A percentile compares a stretch with the other conserved stretches of the same genome.
Conservation (phyloP, 2,888 invertebrate species). For the Mesopsocus fuscifrons region DNA sequence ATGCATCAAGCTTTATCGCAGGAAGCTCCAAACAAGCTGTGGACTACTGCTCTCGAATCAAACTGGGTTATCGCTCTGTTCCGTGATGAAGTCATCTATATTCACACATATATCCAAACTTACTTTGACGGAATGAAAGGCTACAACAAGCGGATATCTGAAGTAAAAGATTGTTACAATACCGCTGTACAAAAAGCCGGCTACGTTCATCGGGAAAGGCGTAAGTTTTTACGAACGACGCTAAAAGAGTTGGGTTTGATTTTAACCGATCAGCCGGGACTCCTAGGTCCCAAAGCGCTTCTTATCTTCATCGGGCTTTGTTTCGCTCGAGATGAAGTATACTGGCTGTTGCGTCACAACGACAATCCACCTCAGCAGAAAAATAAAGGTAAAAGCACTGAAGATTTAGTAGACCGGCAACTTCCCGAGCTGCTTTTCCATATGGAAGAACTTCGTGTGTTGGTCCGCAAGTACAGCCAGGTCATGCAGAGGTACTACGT, state of each 20-base stretch:
- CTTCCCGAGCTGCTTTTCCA: constrained; percentile 93
- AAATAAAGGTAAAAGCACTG: constrained; percentile 70
- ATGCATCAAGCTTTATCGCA: constrained; percentile 70
- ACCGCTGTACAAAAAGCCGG: constrained; percentile 82
- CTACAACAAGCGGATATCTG: constrained; percentile 76
- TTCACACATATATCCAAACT: constrained; percentile 79
- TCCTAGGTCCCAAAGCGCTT: constrained; percentile 92
- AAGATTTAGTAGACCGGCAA: constrained; percentile 87
- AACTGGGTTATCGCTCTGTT: constrained; percentile 90
- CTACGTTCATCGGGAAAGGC: constrained; percentile 78
- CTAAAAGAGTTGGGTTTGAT: constrained; percentile 88
- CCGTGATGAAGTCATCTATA: constrained; percentile 91
- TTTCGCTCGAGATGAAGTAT: constrained; percentile 89
- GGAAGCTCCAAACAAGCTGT: constrained; percentile 69
- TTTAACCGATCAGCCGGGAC: constrained; percentile 92
- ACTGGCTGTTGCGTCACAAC: constrained; percentile 90
- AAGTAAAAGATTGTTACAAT: constrained; percentile 88
- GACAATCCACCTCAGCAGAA: constrained; percentile 82
- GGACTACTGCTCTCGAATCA: constrained; percentile 79
- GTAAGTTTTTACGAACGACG: constrained; percentile 90
- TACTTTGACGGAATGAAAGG: constrained; percentile 94
- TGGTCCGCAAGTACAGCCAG: constrained; percentile 90
- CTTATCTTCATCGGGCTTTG: constrained; percentile 92
- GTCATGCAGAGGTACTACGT: constrained; percentile 96
- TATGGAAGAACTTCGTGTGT: constrained; percentile 82